phyloP scores from a whole-genome alignment of 2,888 invertebrate genomes.

The Eupithecia tripunctaria region DNA sequence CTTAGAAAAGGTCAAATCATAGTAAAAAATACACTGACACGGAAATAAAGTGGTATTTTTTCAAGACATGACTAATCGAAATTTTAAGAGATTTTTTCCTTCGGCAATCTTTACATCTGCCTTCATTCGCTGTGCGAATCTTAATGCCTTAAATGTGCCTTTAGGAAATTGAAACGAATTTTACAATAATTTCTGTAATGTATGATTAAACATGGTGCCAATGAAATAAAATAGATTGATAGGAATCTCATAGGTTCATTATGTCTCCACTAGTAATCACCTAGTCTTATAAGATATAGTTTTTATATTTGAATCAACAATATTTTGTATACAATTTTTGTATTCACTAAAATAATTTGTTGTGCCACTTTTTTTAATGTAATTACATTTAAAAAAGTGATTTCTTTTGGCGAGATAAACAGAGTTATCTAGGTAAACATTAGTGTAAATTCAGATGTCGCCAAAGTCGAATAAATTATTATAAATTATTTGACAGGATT shows the following conservation, averaged over 20 bases:
- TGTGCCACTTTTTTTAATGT: too few species aligned
- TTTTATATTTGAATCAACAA: constrained; percentile 1
- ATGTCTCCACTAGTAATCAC: constrained; percentile 66
- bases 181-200: constrained; percentile 34
- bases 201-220: constrained; percentile 56
- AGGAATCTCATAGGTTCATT: constrained; percentile 67
- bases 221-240: constrained; percentile 54
- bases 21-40: too few species aligned
- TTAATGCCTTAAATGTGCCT: not conserved
- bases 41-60: too few species aligned
- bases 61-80: not conserved
- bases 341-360: not conserved
- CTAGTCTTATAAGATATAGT: constrained; percentile 53
- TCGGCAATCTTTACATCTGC: not conserved
- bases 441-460: not conserved
- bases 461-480: too few species aligned
- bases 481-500: too few species aligned
- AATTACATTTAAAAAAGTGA: too few species aligned
- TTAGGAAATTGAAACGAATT: not conserved
- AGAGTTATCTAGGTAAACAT: not conserved
- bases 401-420: not conserved
- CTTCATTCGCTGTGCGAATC: not conserved
- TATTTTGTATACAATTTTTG: constrained; percentile 10
- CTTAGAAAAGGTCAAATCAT: too few species aligned
- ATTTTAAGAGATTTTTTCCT: not conserved